Conservation (phyloP, 2,113 vertebrate species). For the Spheniscus mendiculus region DNA sequence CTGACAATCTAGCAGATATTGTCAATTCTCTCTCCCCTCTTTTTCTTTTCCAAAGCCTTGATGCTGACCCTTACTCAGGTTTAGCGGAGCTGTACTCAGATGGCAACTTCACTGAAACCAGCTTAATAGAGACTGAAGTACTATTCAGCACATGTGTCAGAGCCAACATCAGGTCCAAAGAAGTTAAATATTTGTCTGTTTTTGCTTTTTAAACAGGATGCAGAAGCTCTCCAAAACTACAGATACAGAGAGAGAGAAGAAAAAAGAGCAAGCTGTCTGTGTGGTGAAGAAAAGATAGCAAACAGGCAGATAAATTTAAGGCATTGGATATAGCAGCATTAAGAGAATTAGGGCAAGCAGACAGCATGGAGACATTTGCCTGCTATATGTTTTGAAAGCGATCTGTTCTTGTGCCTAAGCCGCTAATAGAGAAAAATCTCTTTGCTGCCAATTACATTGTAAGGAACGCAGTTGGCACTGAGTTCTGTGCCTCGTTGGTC, state of each 20-base stretch:
- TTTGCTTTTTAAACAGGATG: background rate
- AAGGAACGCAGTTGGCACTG: background rate
- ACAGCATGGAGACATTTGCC: background rate
- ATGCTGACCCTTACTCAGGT: background rate
- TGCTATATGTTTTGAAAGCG: background rate
- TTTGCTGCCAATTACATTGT: conserved; percentile 29
- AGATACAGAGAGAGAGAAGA: background rate
- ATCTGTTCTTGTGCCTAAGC: background rate
- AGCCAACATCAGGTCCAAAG: background rate
- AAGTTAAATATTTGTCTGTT: background rate
- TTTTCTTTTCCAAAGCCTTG: background rate
- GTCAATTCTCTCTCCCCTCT: background rate
- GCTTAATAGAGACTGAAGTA: background rate
- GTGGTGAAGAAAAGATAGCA: background rate
- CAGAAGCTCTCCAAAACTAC: background rate
- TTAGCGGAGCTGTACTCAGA: background rate
- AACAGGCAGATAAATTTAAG: background rate
- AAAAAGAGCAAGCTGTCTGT: background rate
- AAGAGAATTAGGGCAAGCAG: background rate
- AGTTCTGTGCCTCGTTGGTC: background rate
- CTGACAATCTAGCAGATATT: background rate
- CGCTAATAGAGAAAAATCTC: background rate
- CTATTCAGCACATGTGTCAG: background rate
- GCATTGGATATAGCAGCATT: background rate
- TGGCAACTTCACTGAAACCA: background rate